phyloP scores from a whole-genome alignment of 1,140 invertebrate genomes.

The Bombus pyrosoma region DNA sequence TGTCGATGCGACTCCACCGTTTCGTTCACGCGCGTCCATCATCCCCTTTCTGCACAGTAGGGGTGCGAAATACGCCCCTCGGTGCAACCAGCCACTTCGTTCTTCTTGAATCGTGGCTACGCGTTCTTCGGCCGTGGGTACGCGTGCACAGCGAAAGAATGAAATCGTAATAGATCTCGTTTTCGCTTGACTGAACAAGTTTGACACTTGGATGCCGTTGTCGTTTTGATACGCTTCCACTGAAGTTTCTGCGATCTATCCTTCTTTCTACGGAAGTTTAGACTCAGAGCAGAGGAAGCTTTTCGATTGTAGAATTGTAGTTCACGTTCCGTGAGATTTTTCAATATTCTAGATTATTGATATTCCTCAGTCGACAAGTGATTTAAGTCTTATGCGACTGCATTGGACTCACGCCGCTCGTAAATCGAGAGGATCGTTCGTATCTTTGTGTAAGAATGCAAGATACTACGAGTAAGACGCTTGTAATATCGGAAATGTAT shows the following conservation, averaged over 20 bases:
- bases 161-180: slow-evolving; percentile 13
- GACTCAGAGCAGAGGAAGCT: neutral
- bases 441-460: too few relatives aligned
- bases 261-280: neutral
- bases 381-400: too few relatives aligned
- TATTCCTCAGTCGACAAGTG: too few relatives aligned
- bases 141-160: neutral
- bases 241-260: neutral
- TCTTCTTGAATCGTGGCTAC: neutral
- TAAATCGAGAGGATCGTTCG: too few relatives aligned
- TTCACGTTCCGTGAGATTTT: too few relatives aligned
- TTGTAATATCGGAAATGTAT: too few relatives aligned
- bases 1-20: slow-evolving; percentile 34
- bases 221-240: neutral
- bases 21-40: slow-evolving; percentile 51
- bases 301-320: too few relatives aligned
- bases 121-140: neutral
- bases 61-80: slow-evolving; percentile 53
- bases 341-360: too few relatives aligned
- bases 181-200: slow-evolving; percentile 2
- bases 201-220: slow-evolving; percentile 14
- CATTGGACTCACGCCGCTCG: too few relatives aligned
- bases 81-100: slow-evolving; percentile 34
- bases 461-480: too few relatives aligned
- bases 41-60: slow-evolving; percentile 56